Percentiles rank a stretch among this genome's conserved stretches.
phyloP scores from a whole-genome alignment of 1,140 invertebrate genomes.

The Drosophila erecta region DNA sequence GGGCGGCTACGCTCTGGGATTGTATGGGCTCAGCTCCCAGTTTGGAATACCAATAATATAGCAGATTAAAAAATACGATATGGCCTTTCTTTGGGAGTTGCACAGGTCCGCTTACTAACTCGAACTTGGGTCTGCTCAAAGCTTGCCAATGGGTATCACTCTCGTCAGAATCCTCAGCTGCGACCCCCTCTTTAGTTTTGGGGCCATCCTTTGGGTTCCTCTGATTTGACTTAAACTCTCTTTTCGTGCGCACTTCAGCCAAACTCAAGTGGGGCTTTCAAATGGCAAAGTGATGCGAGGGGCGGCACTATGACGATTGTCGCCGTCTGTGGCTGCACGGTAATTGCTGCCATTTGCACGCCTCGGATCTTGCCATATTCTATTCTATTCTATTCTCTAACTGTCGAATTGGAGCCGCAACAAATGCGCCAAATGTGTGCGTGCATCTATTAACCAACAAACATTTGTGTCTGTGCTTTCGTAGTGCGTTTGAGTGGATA shows the following conservation, averaged over 20 bases:
- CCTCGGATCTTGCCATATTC: constrained; percentile 27
- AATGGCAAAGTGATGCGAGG: neutral
- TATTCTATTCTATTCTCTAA: neutral
- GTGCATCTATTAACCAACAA: neutral
- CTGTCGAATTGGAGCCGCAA: neutral
- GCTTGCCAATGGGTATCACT: neutral
- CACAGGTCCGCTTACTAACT: no score
- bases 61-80: no score
- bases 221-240: constrained; percentile 62
- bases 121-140: no score
- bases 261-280: constrained; percentile 20
- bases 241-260: constrained; percentile 43
- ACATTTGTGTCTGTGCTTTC: neutral
- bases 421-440: neutral
- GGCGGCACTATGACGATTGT: constrained; percentile 39
- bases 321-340: constrained; percentile 44
- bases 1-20: neutral
- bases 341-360: constrained; percentile 72
- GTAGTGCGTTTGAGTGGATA: neutral
- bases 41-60: no score
- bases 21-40: neutral
- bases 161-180: no score
- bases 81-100: no score
- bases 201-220: constrained; percentile 10
- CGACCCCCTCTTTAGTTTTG: neutral